Conservation (phyloP, 2,797 vertebrate genomes). For the Phyllotis vaccarum region DNA sequence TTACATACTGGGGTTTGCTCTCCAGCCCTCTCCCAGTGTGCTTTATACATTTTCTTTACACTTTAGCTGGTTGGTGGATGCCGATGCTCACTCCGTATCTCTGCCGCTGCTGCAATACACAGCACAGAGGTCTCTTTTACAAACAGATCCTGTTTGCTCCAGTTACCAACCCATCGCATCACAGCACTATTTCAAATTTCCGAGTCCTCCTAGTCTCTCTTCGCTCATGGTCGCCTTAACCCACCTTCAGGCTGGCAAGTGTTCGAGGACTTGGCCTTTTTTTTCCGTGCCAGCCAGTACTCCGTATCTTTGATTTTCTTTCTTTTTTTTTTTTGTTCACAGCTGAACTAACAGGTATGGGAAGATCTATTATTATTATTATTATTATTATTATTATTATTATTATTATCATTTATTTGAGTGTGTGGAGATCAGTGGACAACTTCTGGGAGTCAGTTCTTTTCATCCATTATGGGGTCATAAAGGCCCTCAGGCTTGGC, state of each 20-base stretch:
- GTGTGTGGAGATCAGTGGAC: background rate
- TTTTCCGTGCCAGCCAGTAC: background rate
- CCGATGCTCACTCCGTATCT: background rate
- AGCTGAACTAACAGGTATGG: background rate
- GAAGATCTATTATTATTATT: too few relatives aligned
- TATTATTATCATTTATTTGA: background rate
- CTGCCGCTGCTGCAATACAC: background rate
- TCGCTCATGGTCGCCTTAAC: background rate
- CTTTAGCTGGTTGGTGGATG: background rate
- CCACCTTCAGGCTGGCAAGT: too few relatives aligned
- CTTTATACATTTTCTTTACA: background rate
- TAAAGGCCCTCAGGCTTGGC: background rate
- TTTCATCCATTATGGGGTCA: background rate
- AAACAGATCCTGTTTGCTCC: background rate
- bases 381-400: too few relatives aligned
- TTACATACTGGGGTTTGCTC: background rate
- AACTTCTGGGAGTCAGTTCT: background rate
- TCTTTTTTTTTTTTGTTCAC: background rate
- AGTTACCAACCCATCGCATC: background rate
- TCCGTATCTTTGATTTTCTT: background rate
- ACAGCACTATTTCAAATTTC: background rate
- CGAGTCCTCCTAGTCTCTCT: background rate
- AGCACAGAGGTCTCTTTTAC: background rate
- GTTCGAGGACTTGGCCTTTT: background rate
- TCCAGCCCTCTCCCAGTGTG: background rate